Conservation (phyloP, 2,797 vertebrate species). For the Arctocebus calabarensis region DNA sequence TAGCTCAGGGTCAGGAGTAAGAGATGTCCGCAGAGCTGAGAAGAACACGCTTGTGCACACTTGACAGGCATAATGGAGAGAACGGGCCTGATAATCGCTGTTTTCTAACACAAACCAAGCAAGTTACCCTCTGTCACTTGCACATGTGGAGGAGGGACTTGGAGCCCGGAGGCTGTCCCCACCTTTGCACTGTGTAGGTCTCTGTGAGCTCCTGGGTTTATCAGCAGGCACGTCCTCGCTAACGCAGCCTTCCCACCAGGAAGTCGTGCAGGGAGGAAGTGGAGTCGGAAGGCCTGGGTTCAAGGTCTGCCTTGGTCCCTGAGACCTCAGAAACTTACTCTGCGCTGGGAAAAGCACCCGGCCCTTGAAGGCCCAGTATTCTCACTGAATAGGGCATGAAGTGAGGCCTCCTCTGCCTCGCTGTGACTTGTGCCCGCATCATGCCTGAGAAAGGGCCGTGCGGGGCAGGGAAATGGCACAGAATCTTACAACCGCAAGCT, state of each 20-base stretch:
- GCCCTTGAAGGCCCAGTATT: neutral
- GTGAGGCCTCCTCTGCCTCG: neutral
- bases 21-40: neutral
- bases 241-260: neutral
- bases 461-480: too few species aligned
- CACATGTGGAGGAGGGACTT: neutral
- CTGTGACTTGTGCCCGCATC: neutral
- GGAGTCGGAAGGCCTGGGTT: neutral
- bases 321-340: neutral
- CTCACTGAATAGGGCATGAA: too few species aligned
- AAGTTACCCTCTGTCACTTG: neutral
- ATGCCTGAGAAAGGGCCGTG: neutral
- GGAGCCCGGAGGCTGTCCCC: neutral
- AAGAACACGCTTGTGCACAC: neutral
- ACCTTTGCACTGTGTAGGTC: neutral
- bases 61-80: neutral
- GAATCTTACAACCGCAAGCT: neutral
- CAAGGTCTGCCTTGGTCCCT: neutral
- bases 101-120: neutral
- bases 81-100: too few species aligned
- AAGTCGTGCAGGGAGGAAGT: neutral
- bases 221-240: rapidly evolving
- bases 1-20: neutral
- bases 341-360: neutral
- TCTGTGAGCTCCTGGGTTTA: neutral